Conservation (phyloP, 1,140 invertebrate genomes). For the Papilio polyxenes region DNA sequence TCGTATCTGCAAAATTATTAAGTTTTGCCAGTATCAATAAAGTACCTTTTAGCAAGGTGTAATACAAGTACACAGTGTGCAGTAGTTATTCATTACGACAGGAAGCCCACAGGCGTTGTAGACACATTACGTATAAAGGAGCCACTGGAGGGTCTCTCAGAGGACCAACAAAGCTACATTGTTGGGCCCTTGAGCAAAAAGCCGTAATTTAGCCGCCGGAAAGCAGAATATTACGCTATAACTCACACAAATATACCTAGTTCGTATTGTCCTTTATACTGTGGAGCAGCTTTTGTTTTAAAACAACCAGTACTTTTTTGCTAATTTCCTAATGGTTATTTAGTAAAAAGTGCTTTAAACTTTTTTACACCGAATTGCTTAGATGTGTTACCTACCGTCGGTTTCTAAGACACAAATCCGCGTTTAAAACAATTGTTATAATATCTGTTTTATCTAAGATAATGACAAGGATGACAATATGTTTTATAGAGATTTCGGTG, state of each 20-base stretch:
- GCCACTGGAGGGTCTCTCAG: not conserved
- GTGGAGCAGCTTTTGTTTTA: constrained; percentile 8
- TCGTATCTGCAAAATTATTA: too few species aligned
- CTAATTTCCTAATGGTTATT: not conserved
- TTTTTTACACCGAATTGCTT: too few species aligned
- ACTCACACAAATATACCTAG: constrained; percentile 6
- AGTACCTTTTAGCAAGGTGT: not conserved
- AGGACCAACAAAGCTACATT: constrained; percentile 19
- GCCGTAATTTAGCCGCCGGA: constrained; percentile 25
- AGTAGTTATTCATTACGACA: not conserved
- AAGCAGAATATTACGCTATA: constrained; percentile 4
- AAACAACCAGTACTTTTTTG: not conserved
- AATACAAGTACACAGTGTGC: not conserved
- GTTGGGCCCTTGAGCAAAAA: constrained; percentile 13
- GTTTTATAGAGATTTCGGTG: too few species aligned
- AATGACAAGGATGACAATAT: too few species aligned
- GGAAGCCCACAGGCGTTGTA: constrained; percentile 3
- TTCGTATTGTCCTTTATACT: not conserved
- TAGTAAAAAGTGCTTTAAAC: not conserved
- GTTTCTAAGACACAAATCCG: too few species aligned
- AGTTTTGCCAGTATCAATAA: not conserved
- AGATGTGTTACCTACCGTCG: too few species aligned
- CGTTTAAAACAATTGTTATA: too few species aligned
- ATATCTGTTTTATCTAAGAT: too few species aligned
- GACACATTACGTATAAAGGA: constrained; percentile 12